Conservation (phyloP, 2,797 vertebrate species). For the Mastacembelus armatus region DNA sequence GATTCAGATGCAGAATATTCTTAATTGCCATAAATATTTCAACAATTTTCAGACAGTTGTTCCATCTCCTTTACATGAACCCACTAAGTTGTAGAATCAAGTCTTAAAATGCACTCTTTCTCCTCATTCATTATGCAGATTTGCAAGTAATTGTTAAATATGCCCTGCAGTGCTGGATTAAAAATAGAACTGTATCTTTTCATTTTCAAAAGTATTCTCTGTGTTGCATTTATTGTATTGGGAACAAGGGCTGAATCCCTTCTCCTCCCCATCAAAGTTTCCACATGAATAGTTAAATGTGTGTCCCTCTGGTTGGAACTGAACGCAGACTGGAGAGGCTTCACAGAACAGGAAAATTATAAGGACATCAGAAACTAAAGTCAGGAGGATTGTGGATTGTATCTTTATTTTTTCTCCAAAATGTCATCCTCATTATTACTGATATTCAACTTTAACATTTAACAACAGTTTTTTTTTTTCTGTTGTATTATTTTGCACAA, state of each 20-base stretch:
- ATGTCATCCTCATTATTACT: not conserved
- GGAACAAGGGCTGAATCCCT: slow-evolving; percentile 74
- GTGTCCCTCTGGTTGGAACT: slow-evolving; percentile 74
- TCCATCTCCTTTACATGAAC: slow-evolving; percentile 51
- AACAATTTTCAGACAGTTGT: slow-evolving; percentile 18
- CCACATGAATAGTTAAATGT: slow-evolving; percentile 83
- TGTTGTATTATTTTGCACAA: not conserved
- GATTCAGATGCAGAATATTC: not conserved
- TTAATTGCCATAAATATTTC: slow-evolving; percentile 4
- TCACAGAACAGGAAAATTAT: slow-evolving; percentile 35
- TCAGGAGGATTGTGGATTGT: slow-evolving; percentile 25
- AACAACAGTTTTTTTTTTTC: not conserved
- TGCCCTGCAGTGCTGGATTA: slow-evolving; percentile 89
- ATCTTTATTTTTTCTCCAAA: slow-evolving; percentile 13
- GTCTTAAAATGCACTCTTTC: slow-evolving; percentile 78
- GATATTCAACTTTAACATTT: not conserved
- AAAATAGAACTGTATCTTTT: slow-evolving; percentile 84
- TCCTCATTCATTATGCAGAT: slow-evolving; percentile 92
- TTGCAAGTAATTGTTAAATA: slow-evolving; percentile 87
- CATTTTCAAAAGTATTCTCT: slow-evolving; percentile 77
- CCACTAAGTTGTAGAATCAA: slow-evolving; percentile 71
- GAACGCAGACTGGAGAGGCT: slow-evolving; percentile 53
- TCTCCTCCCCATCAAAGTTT: slow-evolving; percentile 76
- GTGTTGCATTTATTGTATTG: slow-evolving; percentile 77
- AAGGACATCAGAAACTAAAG: slow-evolving; percentile 42